These are phyloP conservation scores for Galago senegalensis DNA, from an alignment of 2,797 vertebrate genomes.

Conservation along the genomic window DNA sequence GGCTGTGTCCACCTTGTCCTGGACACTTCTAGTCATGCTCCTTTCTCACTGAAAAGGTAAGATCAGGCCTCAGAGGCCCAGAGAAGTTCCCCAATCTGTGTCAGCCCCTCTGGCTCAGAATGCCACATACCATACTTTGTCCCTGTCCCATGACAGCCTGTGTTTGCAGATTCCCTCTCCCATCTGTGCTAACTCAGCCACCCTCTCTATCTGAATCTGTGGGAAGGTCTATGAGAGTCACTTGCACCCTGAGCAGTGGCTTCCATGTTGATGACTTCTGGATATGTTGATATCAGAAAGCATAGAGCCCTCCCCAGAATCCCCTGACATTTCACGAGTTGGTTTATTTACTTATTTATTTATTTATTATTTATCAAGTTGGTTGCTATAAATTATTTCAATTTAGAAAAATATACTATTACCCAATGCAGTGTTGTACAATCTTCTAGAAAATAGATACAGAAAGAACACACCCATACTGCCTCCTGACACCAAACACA, in stretches of 20 bases:
- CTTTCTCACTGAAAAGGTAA: background rate
- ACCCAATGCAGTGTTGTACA: no score
- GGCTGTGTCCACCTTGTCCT: background rate
- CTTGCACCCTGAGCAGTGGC: background rate
- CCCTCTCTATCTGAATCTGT: background rate
- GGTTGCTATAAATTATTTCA: background rate
- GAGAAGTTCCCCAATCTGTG: no score
- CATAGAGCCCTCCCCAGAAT: background rate
- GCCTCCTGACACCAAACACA: no score
- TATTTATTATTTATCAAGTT: background rate
- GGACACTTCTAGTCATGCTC: background rate
- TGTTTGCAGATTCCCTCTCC: conserved; percentile 20
- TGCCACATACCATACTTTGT: background rate
- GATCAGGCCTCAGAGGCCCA: background rate
- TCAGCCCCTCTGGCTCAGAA: background rate
- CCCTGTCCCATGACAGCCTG: rapidly evolving
- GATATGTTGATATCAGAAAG: background rate
- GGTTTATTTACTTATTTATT: no score
- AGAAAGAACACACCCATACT: no score
- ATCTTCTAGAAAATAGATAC: background rate
- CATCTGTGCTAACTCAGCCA: conserved; percentile 44
- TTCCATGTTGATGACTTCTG: background rate
- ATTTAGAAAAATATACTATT: background rate
- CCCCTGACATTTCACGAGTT: background rate
- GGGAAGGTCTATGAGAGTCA: background rate